Evolutionary conservation across 2,888 invertebrate species (phyloP).

Genomic region (Pandemis heparana): DNA sequence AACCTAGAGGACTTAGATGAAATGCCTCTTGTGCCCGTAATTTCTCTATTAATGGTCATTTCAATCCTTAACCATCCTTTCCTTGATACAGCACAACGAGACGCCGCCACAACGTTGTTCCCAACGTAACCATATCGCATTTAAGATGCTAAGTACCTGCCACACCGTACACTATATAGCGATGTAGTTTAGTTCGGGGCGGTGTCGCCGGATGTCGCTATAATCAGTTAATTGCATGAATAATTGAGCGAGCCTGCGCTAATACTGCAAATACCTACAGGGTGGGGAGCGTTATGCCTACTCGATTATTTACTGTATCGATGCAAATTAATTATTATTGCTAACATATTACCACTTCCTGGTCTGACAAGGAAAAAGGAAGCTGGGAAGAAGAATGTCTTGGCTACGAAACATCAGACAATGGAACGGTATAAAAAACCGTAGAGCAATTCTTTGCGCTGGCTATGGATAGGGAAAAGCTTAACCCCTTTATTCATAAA

Average conservation of each 20-base stretch:
- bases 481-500: no score
- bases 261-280: constrained; percentile 44
- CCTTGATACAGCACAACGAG: background rate
- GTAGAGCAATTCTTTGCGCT: no score
- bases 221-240: constrained; percentile 85
- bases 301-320: background rate
- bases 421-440: no score
- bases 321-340: background rate
- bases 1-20: no score
- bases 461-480: no score
- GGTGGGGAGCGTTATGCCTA: constrained; percentile 10
- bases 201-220: constrained; percentile 63
- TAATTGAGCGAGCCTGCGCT: constrained; percentile 68
- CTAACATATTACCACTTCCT: no score
- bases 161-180: background rate
- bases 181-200: constrained; percentile 22
- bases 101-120: constrained; percentile 4
- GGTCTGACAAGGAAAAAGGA: no score
- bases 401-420: no score
- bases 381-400: no score
- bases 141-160: constrained; percentile 20
- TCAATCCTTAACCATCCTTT: background rate
- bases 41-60: background rate
- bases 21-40: no score
- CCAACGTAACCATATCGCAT: constrained; percentile 13